phyloP scores from a whole-genome alignment of 2,113 vertebrate species.

The Sylvilagus bachmani region DNA sequence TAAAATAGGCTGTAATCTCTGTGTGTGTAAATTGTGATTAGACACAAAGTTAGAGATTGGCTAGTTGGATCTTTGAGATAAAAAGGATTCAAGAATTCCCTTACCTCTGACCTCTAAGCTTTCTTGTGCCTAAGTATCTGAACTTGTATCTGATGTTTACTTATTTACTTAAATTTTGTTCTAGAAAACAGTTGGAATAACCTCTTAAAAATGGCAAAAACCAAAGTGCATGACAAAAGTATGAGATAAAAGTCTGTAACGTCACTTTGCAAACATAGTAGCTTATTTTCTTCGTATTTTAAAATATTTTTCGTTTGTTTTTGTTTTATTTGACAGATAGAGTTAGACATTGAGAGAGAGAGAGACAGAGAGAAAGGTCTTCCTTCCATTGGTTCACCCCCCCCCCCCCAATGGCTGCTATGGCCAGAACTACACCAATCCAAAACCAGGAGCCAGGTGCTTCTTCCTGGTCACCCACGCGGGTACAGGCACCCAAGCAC shows the following conservation, averaged over 20 bases:
- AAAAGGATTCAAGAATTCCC: not conserved
- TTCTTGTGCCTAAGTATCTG: not conserved
- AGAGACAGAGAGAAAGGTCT: no score
- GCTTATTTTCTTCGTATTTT: not conserved
- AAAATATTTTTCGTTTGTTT: no score
- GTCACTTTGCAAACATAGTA: not conserved
- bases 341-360: no score
- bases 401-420: no score
- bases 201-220: slow-evolving; percentile 24
- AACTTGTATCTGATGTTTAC: not conserved
- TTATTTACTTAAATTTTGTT: slow-evolving; percentile 13
- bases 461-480: no score
- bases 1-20: not conserved
- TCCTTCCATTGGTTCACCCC: no score
- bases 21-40: not conserved
- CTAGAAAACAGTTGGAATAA: not conserved
- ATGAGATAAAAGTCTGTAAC: not conserved
- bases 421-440: no score
- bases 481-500: no score
- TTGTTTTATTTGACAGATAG: no score
- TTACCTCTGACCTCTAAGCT: not conserved
- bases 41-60: not conserved
- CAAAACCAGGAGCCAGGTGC: no score
- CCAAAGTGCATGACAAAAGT: not conserved
- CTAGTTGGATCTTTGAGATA: not conserved